These are phyloP conservation scores for Andrena minutula DNA, from an alignment of 2,888 invertebrate species.

Conservation along the genomic window DNA sequence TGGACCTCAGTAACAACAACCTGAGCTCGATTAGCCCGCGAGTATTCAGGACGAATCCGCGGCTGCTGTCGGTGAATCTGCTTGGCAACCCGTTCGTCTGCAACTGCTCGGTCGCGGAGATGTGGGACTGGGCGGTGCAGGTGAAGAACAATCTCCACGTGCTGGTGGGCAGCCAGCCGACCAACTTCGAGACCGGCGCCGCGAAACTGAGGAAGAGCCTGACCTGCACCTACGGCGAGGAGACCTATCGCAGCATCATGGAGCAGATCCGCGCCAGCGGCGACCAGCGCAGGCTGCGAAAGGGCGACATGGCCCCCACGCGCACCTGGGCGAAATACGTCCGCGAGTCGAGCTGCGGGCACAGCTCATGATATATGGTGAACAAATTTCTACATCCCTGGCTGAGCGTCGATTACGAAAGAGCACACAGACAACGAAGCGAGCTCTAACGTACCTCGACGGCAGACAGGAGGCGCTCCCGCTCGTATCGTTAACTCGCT, in stretches of 20 bases:
- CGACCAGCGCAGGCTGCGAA: conserved; percentile 85
- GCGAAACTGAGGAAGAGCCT: conserved; percentile 89
- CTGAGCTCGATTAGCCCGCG: conserved; percentile 87
- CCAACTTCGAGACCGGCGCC: conserved; percentile 88
- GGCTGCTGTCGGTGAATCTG: conserved; percentile 88
- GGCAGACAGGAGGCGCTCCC: background rate
- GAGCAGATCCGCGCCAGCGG: conserved; percentile 84
- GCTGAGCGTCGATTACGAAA: conserved; percentile 54
- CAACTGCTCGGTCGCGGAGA: conserved; percentile 89
- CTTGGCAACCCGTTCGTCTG: conserved; percentile 90
- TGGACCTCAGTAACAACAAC: conserved; percentile 89
- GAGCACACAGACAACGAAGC: conserved; percentile 19
- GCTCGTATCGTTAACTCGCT: background rate
- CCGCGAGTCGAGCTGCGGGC: conserved; percentile 88
- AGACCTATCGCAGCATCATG: conserved; percentile 80
- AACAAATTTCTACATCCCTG: conserved; percentile 67
- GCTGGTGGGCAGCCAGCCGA: conserved; percentile 89
- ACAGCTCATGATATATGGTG: conserved; percentile 77
- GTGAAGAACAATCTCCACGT: conserved; percentile 88
- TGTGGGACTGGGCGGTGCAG: conserved; percentile 91
- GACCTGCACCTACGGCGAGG: conserved; percentile 88
- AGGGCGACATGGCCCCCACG: conserved; percentile 87
- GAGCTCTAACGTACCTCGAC: conserved; percentile 46
- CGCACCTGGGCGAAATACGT: conserved; percentile 91
- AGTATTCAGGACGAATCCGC: conserved; percentile 87